Evolutionary conservation across 2,113 vertebrate species (phyloP), one percentile per base, ranked within the genome.

Genomic region (Ameiurus melas): DNA sequence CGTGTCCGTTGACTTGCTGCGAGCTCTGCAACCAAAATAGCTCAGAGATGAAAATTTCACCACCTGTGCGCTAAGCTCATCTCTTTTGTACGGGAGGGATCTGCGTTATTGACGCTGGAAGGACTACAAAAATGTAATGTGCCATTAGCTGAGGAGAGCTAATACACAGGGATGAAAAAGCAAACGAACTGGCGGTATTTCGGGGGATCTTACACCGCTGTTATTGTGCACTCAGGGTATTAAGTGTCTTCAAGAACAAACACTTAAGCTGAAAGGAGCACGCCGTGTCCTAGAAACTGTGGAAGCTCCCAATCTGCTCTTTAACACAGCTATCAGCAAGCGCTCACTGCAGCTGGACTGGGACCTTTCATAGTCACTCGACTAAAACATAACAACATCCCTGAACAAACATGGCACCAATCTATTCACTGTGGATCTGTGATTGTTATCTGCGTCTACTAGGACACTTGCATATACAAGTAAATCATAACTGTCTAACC

Each of bases 241-340:
- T 89, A 89, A 87, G 88, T 86, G 73, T 86, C 55, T 86, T 47
- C n/a, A 85, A 87, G 83, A 88, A 89, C 83, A 87, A 88, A 92
- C 83, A 86, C 80, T 86, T 90, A 62, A 53, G 73, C 71, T 89
- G 80, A 81, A 89, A 85, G 78, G 71, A 87, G 47, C 87, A 85
- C 85, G 33, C 10, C 84, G 57, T 83, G 55, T 43, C 85, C 80
- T 70, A 66, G 55, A 80, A 58, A 73, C 80, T 84, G 73, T 60
- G 82, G 51, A 88, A 84, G 85, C 66, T 43, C 55, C 60, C 6
- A 3, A 30, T 64, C 19, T 60, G 33, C 43, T 27, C 47, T 83
- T 51, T 84, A 62, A 79, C 51, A 68, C 16, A 92, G 66, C 79
- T 73, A 85, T 84, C 84, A 81, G 36, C 83, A 87, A 55, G 30